phyloP scores from a whole-genome alignment of 92 coral and sea anemone species.

The Scolanthus callimorphus region DNA sequence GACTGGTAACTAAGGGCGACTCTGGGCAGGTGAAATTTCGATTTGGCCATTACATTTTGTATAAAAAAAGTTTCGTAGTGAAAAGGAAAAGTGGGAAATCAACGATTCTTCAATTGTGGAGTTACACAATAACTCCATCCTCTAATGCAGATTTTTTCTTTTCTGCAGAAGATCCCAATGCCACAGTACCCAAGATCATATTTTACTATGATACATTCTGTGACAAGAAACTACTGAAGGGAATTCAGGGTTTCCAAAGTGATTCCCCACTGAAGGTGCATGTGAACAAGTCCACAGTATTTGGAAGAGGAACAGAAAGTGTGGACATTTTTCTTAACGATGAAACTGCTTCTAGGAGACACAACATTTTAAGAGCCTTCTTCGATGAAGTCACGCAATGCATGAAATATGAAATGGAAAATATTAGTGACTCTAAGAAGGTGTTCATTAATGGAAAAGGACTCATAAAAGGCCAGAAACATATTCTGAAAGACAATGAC shows the following conservation, averaged over 20 bases:
- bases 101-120: too few species aligned
- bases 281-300: neutral
- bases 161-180: neutral
- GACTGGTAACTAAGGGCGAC: too few species aligned
- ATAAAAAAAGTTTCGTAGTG: too few species aligned
- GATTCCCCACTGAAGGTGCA: neutral
- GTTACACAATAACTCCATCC: too few species aligned
- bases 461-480: neutral
- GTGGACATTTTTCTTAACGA: slow-evolving; percentile 63
- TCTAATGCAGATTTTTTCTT: neutral
- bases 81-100: too few species aligned
- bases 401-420: slow-evolving; percentile 1
- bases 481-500: neutral
- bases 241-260: too few species aligned
- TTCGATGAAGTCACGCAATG: too few species aligned
- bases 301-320: slow-evolving; percentile 52
- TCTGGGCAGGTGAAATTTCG: too few species aligned
- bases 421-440: neutral
- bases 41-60: too few species aligned
- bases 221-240: neutral
- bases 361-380: too few species aligned
- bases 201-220: neutral
- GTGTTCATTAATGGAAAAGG: neutral
- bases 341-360: slow-evolving; percentile 41
- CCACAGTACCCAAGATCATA: neutral